Evolutionary conservation across 1,140 invertebrate genomes (phyloP), one percentile per base, ranked within the genome.

Genomic region (Meloidogyne chitwoodi): DNA sequence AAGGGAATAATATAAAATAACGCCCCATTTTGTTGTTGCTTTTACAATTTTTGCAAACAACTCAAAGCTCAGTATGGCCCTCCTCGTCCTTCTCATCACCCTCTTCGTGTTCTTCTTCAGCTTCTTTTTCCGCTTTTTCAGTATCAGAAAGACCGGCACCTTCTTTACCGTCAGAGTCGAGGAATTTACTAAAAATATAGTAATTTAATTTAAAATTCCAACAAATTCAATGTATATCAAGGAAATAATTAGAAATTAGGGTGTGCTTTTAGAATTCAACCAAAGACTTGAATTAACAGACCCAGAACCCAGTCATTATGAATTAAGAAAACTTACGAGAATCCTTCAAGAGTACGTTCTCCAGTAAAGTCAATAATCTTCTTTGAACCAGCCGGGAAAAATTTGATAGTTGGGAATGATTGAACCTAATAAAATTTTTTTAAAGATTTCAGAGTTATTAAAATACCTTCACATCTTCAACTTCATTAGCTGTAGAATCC

Each of bases 401-500:
- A 91, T 87, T 94, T 96, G 86, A 99, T 91, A 34, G 96, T 99
- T 48, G 97, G 97, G 92, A 96, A 99, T 78, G 92, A 95, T 74
- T 91, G 91, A 86, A 99, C 92, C 90, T 34, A 8, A 75, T 0
- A n/a, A n/a, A n/a, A n/a, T n/a, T n/a, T n/a, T n/a, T n/a, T n/a
- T n/a, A n/a, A n/a, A n/a, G n/a, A n/a, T n/a, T n/a, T n/a, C n/a
- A n/a, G n/a, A n/a, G n/a, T n/a, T 12, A 12, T 14, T 67, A 44
- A 22, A 70, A 19, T 6, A 27, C 62, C 90, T 95, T 96, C 29
- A 93, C 92, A 68, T 88, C 88, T 78, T 96, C 94, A 74, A 99
- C 88, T 90, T 99, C 96, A 88, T 99, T 99, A 85, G 91, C 93
- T 74, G 96, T 98, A 67, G 96, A 92, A 89, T 99, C 97, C 91